Evolutionary conservation across 2,888 invertebrate species (phyloP).

Genomic region (Taphrorychus bicolor): DNA sequence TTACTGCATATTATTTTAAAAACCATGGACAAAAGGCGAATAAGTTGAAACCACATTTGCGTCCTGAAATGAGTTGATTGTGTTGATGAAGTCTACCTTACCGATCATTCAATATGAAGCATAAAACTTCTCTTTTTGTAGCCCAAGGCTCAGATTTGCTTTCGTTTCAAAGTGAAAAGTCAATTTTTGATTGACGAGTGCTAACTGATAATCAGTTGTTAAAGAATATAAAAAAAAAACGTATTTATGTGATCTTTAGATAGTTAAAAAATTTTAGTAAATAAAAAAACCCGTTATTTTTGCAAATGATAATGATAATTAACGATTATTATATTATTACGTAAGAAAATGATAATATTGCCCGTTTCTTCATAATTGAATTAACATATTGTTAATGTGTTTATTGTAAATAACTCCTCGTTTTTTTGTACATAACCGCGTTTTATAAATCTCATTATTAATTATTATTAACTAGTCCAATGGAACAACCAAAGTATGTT

Average conservation of each 20-base stretch:
- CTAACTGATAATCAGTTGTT: constrained; percentile 55
- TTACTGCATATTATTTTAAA: too few species aligned
- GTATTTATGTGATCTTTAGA: constrained; percentile 50
- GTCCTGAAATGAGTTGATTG: too few species aligned
- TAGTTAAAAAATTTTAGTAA: constrained; percentile 42
- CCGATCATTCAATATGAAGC: too few species aligned
- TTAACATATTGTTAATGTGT: constrained; percentile 32
- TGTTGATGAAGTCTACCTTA: too few species aligned
- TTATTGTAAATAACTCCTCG: constrained; percentile 37
- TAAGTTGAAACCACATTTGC: too few species aligned
- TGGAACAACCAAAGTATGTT: constrained; percentile 59
- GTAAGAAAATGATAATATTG: not conserved
- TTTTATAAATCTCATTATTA: constrained; percentile 25
- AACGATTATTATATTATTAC: constrained; percentile 6
- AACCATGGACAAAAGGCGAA: too few species aligned
- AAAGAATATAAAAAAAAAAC: constrained; percentile 45
- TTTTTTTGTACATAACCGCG: constrained; percentile 31
- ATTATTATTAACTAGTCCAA: constrained; percentile 57
- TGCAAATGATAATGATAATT: constrained; percentile 37
- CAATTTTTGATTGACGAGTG: constrained; percentile 19
- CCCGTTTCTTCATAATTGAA: constrained; percentile 8
- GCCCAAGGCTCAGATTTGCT: too few species aligned
- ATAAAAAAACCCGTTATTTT: constrained; percentile 45
- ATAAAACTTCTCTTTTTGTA: too few species aligned
- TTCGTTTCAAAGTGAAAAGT: too few species aligned